Evolutionary conservation across 1,140 invertebrate genomes (phyloP).

Genomic region (Tetramorium parvispinum): DNA sequence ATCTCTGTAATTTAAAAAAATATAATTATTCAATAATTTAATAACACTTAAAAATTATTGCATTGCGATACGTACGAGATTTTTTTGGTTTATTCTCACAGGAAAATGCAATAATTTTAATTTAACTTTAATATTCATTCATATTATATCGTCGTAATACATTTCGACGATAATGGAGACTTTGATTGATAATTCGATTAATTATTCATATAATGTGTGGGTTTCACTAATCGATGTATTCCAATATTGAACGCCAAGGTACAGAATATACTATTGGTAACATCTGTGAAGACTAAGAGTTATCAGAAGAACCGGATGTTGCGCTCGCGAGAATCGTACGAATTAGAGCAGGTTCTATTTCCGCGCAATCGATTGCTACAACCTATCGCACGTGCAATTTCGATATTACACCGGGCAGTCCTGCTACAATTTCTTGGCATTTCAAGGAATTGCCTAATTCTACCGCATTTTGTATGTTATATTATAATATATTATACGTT

Average conservation of each 20-base stretch:
- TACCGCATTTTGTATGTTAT: not conserved
- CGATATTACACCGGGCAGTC: conserved; percentile 20
- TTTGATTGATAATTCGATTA: conserved; percentile 36
- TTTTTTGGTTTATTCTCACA: not conserved
- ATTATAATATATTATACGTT: not conserved
- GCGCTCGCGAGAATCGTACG: not conserved
- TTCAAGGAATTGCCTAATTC: conserved; percentile 7
- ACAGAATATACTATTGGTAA: not conserved
- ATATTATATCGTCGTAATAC: not conserved
- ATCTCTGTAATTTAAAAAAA: not conserved
- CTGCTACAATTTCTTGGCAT: conserved; percentile 17
- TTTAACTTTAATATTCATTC: not conserved
- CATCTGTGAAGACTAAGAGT: not conserved
- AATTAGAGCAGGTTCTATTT: conserved; percentile 42
- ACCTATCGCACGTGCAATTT: conserved; percentile 24
- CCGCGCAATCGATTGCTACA: conserved; percentile 16
- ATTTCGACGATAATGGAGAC: conserved; percentile 11
- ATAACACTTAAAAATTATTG: conserved; percentile 8
- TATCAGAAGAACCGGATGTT: conserved; percentile 19
- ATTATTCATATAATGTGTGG: conserved; percentile 1
- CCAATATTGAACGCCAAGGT: not conserved
- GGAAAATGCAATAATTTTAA: conserved; percentile 6
- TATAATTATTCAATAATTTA: conserved; percentile 25
- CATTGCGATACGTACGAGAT: not conserved
- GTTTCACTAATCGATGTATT: conserved; percentile 11